Conservation (phyloP, 1,140 invertebrate species). For the Nephila pilipes region DNA sequence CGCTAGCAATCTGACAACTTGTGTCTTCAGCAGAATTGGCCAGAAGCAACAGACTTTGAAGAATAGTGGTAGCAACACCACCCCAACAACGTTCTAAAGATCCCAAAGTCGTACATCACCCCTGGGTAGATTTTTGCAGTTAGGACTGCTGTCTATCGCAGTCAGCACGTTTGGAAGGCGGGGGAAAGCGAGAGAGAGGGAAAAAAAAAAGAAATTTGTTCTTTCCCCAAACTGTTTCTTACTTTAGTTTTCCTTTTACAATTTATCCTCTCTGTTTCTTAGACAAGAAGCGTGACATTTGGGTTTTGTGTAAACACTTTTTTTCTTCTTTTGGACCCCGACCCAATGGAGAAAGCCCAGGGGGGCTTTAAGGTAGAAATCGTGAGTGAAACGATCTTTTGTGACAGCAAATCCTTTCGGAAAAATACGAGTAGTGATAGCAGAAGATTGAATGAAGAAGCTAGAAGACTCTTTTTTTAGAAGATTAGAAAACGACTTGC, state of each 20-base stretch:
- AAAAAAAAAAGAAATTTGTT: not conserved
- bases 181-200: not conserved
- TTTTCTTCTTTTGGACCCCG: not conserved
- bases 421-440: slow-evolving; percentile 24
- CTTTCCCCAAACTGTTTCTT: not conserved
- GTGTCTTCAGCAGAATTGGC: slow-evolving; percentile 1
- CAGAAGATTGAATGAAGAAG: slow-evolving; percentile 13
- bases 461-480: not conserved
- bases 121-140: not conserved
- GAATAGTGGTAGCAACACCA: not conserved
- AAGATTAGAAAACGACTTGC: not conserved
- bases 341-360: slow-evolving; percentile 2
- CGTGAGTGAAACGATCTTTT: slow-evolving; percentile 12
- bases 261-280: slow-evolving; percentile 19
- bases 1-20: not conserved
- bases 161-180: not conserved
- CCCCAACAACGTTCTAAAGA: not conserved
- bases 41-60: slow-evolving; percentile 37
- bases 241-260: slow-evolving; percentile 25
- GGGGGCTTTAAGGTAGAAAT: slow-evolving; percentile 30
- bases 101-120: slow-evolving; percentile 49
- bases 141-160: not conserved
- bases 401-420: not conserved
- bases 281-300: slow-evolving; percentile 34
- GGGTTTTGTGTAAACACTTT: slow-evolving; percentile 21